A percentile compares a stretch with the other conserved stretches of the same genome.
These are phyloP conservation scores for Panulirus ornatus DNA, from an alignment of 1,140 invertebrate species.

Conservation along the genomic window DNA sequence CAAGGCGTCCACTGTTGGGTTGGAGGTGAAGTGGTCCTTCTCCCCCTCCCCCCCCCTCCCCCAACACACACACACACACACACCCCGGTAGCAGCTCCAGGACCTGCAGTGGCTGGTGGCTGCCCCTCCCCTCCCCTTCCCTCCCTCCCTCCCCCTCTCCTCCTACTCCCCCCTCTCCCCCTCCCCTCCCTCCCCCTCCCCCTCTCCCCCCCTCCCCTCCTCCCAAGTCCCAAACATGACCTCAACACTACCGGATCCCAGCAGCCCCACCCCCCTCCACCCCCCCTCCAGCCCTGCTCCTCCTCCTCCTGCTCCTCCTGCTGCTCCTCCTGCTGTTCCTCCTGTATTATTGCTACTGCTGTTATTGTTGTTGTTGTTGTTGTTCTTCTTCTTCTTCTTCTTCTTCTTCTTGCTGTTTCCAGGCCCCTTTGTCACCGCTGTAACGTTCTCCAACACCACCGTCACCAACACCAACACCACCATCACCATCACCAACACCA, in stretches of 20 bases:
- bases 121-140: too few species aligned
- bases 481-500: neutral
- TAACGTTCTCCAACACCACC: neutral
- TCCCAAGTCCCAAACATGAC: too few species aligned
- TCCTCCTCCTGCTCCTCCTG: neutral
- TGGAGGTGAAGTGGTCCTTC: too few species aligned
- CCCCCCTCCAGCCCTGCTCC: neutral
- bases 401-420: too few species aligned
- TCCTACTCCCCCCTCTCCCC: neutral
- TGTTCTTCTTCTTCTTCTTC: too few species aligned
- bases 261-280: neutral
- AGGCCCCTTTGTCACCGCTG: too few species aligned
- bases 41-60: too few species aligned
- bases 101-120: too few species aligned
- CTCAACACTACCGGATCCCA: neutral
- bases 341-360: conserved; percentile 13
- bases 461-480: neutral
- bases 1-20: too few species aligned
- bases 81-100: too few species aligned
- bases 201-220: neutral
- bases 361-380: neutral
- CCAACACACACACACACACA: too few species aligned
- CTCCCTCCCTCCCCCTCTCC: neutral
- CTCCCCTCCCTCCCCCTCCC: neutral
- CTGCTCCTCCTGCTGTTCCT: neutral